Base-by-base conservation (phyloP, 2,113 vertebrate genomes). In the Hemicordylus capensis region DNA sequence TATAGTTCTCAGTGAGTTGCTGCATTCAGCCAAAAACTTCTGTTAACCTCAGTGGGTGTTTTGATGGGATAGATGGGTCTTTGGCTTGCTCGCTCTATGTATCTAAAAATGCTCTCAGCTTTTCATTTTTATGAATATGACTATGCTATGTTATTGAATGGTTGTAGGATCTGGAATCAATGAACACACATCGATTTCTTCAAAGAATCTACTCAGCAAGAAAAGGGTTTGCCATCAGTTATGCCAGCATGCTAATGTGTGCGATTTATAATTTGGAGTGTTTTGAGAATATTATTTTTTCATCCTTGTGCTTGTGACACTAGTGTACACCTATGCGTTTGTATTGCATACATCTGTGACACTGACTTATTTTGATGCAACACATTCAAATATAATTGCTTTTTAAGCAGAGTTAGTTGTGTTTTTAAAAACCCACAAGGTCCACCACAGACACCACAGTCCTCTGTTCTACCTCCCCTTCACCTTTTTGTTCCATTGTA, bases 161-260 rank as follows among this genome's bases (percentile, higher is more conserved):
- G 91, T 97, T 96, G 10, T 95, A 96, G 96, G 96, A 92, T 83
- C 85, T 94, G 95, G 94, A 94, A 61, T 81, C 95, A 86, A 9
- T 78, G 95, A 92, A 91, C 92, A 46, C 86, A 72, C 94, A 79
- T 51, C 92, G 94, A 80, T 93, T 92, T 92, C 95, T 93, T 37
- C 92, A 95, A 88, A 92, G 91, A 95, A 75, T 91, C 93, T 69
- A 34, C 91, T 42, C 87, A 0, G 42, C 94, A 89, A 89, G 94
- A 91, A 91, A 94, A 95, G 93, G 95, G 95, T 96, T 96, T 96
- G 96, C 94, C 84, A 22, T 92, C 44, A 63, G 86, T 79, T 83
- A 75, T 94, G 90, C 87, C 82, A 92, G 96, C 96, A 96, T 96
- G 96, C 89, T 80, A 24, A 76, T 92, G n/a, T 92, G 91, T 94